phyloP scores from a whole-genome alignment of 2,888 invertebrate species.

The Apodemia mormo region DNA sequence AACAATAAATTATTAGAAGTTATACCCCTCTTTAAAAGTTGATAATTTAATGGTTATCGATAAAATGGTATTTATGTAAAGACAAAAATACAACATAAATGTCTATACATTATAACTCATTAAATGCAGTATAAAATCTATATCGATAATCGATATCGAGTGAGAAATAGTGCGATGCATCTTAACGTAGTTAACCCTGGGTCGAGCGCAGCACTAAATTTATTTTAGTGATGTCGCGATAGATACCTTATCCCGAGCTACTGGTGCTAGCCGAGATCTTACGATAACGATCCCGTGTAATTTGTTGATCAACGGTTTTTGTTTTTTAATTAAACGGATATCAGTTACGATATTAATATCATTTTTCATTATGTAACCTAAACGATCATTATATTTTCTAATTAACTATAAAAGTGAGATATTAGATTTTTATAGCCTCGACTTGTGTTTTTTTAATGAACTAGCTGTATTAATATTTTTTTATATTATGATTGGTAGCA shows the following conservation, averaged over 20 bases:
- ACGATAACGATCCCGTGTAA: constrained; percentile 56
- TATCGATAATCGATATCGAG: constrained; percentile 49
- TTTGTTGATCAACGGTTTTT: constrained; percentile 57
- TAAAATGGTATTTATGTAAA: constrained; percentile 6
- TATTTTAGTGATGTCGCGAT: constrained; percentile 68
- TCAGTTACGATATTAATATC: constrained; percentile 19
- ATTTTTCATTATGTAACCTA: not conserved
- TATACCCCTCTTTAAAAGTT: not conserved
- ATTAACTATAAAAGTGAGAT: not conserved
- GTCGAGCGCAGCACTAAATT: constrained; percentile 57
- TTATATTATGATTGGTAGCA: too few species aligned
- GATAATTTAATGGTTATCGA: constrained; percentile 9
- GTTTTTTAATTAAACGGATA: constrained; percentile 43
- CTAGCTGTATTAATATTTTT: not conserved
- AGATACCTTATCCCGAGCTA: constrained; percentile 69
- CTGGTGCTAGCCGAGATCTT: constrained; percentile 53
- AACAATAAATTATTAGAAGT: too few species aligned
- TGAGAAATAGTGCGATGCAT: constrained; percentile 64
- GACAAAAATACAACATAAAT: constrained; percentile 21
- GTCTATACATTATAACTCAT: constrained; percentile 24
- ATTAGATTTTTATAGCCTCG: not conserved
- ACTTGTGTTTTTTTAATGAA: not conserved
- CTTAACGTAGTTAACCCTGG: constrained; percentile 63
- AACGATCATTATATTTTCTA: not conserved
- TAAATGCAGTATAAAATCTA: constrained; percentile 47